phyloP scores from a whole-genome alignment of 64 coral and sea anemone species.

The Acropora tenuis region DNA sequence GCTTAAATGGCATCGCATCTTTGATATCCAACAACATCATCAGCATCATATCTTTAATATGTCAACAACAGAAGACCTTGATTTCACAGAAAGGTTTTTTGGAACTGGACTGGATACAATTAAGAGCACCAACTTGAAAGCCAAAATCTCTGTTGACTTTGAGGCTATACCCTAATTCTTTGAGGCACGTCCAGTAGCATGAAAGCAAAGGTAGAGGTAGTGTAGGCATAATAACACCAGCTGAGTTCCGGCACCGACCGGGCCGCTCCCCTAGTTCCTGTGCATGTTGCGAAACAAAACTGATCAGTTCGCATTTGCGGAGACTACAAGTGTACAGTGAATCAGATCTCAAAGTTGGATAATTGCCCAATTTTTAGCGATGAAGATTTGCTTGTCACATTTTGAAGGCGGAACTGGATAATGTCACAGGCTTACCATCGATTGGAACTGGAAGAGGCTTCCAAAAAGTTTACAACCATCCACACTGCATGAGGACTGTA shows the following conservation, averaged over 20 bases:
- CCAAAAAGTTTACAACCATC: no score
- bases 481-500: no score
- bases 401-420: background rate
- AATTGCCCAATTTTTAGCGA: conserved; percentile 29
- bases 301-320: no score
- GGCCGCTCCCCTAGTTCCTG: conserved; percentile 9
- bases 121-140: conserved; percentile 13
- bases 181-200: no score
- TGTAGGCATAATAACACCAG: no score
- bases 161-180: no score
- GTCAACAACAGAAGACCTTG: background rate
- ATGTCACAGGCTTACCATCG: no score
- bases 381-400: background rate
- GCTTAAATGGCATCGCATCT: conserved; percentile 43
- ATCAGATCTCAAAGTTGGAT: conserved; percentile 15
- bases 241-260: background rate
- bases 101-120: conserved; percentile 48
- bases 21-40: conserved; percentile 6
- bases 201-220: no score
- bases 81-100: conserved; percentile 30
- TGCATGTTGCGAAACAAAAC: no score
- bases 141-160: conserved; percentile 5
- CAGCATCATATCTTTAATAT: no score
- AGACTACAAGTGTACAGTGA: no score
- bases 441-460: no score